Evolutionary conservation across 2,888 invertebrate species (phyloP).

Genomic region (Drosophila koepferae): DNA sequence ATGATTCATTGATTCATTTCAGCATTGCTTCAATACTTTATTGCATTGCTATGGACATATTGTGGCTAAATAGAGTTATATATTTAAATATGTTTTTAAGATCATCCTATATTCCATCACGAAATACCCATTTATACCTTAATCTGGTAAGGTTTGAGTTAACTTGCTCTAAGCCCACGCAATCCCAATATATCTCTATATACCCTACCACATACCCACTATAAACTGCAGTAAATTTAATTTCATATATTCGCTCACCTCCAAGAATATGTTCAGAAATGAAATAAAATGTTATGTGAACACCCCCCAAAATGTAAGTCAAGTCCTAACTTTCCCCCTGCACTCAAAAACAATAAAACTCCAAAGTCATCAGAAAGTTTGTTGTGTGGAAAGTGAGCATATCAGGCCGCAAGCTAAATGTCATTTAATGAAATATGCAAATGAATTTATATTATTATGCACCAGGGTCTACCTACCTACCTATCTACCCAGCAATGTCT

Average conservation of each 20-base stretch:
- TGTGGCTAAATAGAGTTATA: too few relatives aligned
- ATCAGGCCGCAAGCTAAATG: slow-evolving; percentile 41
- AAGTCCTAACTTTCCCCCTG: slow-evolving; percentile 1
- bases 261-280: slow-evolving; percentile 1
- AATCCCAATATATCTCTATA: background rate
- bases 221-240: background rate
- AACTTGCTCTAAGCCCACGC: background rate
- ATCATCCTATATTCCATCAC: too few relatives aligned
- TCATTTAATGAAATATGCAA: slow-evolving; percentile 69
- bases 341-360: slow-evolving; percentile 1
- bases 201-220: background rate
- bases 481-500: background rate
- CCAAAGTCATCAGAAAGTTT: slow-evolving; percentile 27
- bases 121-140: background rate
- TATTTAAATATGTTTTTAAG: too few relatives aligned
- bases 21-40: too few relatives aligned
- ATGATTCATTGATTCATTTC: too few relatives aligned
- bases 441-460: slow-evolving; percentile 70
- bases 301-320: background rate
- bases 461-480: slow-evolving; percentile 37
- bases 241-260: background rate
- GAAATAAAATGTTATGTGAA: background rate
- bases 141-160: too few relatives aligned
- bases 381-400: slow-evolving; percentile 9
- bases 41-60: too few relatives aligned